Conservation (phyloP, 2,113 vertebrate genomes). For the Oreotrochilus melanogaster region DNA sequence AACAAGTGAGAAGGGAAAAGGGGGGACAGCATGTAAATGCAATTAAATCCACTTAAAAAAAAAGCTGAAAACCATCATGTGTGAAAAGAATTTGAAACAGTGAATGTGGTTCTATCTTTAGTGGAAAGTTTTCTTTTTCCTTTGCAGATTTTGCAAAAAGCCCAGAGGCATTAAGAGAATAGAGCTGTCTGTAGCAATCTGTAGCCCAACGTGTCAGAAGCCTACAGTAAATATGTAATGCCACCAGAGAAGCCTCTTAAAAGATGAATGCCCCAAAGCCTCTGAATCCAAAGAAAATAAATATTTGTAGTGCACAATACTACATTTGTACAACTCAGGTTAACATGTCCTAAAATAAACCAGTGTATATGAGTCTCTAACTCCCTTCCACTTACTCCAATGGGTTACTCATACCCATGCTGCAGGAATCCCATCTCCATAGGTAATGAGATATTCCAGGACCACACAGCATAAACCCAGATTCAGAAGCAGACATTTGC, state of each 20-base stretch:
- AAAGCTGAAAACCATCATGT: not conserved
- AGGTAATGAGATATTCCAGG: not conserved
- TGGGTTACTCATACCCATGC: not conserved
- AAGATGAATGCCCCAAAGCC: slow-evolving; percentile 8
- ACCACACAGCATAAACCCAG: not conserved
- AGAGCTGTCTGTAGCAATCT: not conserved
- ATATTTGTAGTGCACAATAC: not conserved
- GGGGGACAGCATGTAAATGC: not conserved
- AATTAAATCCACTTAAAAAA: slow-evolving; percentile 14
- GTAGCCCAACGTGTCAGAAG: not conserved
- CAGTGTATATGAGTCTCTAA: not conserved
- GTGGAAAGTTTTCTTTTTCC: not conserved
- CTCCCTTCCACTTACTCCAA: not conserved
- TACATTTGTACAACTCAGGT: not conserved
- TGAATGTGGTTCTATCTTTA: slow-evolving; percentile 7
- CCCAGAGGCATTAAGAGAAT: not conserved
- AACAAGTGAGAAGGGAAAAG: not conserved
- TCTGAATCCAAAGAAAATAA: not conserved
- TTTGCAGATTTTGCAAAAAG: not conserved
- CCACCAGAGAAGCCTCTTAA: not conserved
- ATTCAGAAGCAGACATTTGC: not conserved
- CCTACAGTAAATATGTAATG: not conserved
- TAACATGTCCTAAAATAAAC: not conserved
- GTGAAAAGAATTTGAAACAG: not conserved
- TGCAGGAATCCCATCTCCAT: not conserved